Evolutionary conservation across 2,113 vertebrate genomes (phyloP).

Genomic region (Nothocercus julius): DNA sequence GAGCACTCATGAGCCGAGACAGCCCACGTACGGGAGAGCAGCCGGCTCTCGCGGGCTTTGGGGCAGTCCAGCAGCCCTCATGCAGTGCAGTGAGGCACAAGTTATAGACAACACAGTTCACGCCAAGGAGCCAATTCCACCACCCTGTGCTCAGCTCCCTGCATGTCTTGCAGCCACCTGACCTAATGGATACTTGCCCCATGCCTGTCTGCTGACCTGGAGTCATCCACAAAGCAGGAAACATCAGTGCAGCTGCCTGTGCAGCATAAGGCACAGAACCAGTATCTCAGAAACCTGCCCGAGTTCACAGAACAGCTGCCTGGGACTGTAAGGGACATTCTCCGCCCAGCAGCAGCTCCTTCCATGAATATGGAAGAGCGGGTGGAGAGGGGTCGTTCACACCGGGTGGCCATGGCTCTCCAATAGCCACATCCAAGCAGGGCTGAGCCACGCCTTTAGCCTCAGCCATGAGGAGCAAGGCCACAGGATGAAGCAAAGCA

Average conservation of each 20-base stretch:
- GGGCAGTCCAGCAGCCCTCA: not conserved
- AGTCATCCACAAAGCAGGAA: not conserved
- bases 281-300: not conserved
- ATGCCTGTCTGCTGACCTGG: not conserved
- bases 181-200: too few relatives aligned
- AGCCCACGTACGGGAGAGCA: not conserved
- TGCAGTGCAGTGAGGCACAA: rapidly evolving
- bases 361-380: not conserved
- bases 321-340: not conserved
- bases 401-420: too few relatives aligned
- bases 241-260: not conserved
- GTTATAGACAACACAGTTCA: rapidly evolving
- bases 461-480: not conserved
- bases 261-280: not conserved
- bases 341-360: not conserved
- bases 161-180: too few relatives aligned
- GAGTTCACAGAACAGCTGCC: not conserved
- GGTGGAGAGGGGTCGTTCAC: not conserved
- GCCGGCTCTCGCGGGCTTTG: not conserved
- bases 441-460: too few relatives aligned
- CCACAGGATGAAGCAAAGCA: not conserved
- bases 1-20: rapidly evolving
- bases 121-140: rapidly evolving
- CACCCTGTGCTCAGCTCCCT: not conserved
- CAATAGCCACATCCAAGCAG: too few relatives aligned